Conservation (phyloP, 2,888 invertebrate species). For the Rhamnusium bicolor region DNA sequence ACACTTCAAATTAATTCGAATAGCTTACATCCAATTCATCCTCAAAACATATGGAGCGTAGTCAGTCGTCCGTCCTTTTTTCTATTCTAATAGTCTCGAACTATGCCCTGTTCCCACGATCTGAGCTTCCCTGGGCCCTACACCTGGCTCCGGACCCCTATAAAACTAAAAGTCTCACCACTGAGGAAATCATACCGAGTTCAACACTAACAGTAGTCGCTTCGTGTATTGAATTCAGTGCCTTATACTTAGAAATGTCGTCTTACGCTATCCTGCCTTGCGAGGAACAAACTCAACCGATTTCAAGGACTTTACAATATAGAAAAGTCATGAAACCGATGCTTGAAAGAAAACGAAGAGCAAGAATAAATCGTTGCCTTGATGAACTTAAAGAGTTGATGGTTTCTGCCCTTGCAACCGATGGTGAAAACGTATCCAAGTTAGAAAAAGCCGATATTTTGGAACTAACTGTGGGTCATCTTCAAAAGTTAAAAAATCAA, state of each 20-base stretch:
- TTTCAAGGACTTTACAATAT: slow-evolving; percentile 93
- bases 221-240: slow-evolving; percentile 41
- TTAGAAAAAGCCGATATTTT: slow-evolving; percentile 92
- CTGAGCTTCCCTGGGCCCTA: slow-evolving; percentile 44
- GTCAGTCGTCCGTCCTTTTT: slow-evolving; percentile 44
- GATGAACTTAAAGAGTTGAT: slow-evolving; percentile 92
- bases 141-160: slow-evolving; percentile 70
- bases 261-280: slow-evolving; percentile 53
- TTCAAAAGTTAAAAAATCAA: slow-evolving; percentile 86
- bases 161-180: slow-evolving; percentile 75
- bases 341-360: slow-evolving; percentile 90
- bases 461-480: slow-evolving; percentile 87
- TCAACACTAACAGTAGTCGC: slow-evolving; percentile 63
- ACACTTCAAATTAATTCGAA: slow-evolving; percentile 49
- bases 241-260: slow-evolving; percentile 37
- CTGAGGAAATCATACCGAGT: slow-evolving; percentile 70
- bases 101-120: slow-evolving; percentile 56
- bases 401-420: slow-evolving; percentile 87
- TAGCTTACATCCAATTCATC: slow-evolving; percentile 36
- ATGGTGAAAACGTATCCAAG: slow-evolving; percentile 90
- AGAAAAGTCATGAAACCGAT: slow-evolving; percentile 95
- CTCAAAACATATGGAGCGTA: slow-evolving; percentile 44
- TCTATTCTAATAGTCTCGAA: slow-evolving; percentile 38
- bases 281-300: slow-evolving; percentile 70
- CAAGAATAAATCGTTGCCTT: slow-evolving; percentile 91